Evolutionary conservation across 2,888 invertebrate genomes (phyloP), one percentile per base, ranked within the genome.

Genomic region (Eumacrocentrus americanus): DNA sequence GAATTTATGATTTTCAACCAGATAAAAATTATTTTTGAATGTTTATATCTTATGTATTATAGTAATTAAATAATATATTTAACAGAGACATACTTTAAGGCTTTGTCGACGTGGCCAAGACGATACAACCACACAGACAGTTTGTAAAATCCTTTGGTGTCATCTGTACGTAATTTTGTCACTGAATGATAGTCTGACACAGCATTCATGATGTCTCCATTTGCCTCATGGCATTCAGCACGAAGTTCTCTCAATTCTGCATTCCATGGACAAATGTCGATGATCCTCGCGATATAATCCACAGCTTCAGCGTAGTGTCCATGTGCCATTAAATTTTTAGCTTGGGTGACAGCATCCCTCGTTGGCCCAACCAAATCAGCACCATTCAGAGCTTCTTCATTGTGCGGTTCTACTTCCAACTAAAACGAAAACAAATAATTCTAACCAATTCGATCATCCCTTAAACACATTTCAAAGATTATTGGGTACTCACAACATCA

Each of bases 201-300:
- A 12, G 98, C 98, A 38, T 92, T 89, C 74, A 90, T 85, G 37
- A 90, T 83, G 80, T 98, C 94, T 57, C 91, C 91, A 70, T 88
- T 77, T 11, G 72, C 88, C 65, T 93, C 88, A 75, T 94, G 91
- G 76, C 93, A 90, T 73, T 95, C 91, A 0, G 97, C 92, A 35
- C 99, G 83, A 42, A 93, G 85, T 80, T 96, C 91, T 23, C 97
- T 85, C 50, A 98, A 84, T 20, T 86, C 83, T 1, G 91, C 85
- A 44, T 95, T 88, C 98, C 98, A 98, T 1, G 98, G 96, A 72
- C 95, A 93, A 20, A 86, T 82, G 79, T 95, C 94, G 29, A 96
- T 86, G 7, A 88, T 78, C 70, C 84, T 84, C 3, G 87, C 84
- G n/a, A 93, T 77, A 47, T 87, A 76, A 46, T 84, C 82, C 69